Evolutionary conservation across 1,140 invertebrate species (phyloP).

Genomic region (Schlechtendalia chinensis): DNA sequence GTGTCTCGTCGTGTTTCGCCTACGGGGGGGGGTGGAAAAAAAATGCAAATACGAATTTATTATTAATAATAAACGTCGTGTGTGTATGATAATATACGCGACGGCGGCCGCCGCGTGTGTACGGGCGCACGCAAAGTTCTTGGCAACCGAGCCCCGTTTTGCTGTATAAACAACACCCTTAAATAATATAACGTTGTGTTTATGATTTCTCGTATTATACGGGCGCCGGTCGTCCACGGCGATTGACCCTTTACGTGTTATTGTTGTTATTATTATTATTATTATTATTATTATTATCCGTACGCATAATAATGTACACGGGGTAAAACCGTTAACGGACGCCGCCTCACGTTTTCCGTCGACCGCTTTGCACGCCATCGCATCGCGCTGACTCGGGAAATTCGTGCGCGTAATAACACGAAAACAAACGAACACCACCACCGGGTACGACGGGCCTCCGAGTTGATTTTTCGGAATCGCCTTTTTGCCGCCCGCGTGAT

Average conservation of each 20-base stretch:
- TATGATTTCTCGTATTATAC: slow-evolving; percentile 41
- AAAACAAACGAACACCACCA: slow-evolving; percentile 25
- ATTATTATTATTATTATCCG: too few relatives aligned
- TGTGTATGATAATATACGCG: background rate
- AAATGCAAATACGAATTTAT: background rate
- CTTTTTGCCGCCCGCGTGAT: background rate
- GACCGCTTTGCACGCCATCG: slow-evolving; percentile 28
- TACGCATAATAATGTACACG: background rate
- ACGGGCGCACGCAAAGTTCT: slow-evolving; percentile 42
- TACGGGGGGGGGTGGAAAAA: too few relatives aligned
- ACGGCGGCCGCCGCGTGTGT: too few relatives aligned
- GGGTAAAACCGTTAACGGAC: slow-evolving; percentile 15
- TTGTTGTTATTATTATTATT: too few relatives aligned
- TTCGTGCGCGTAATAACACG: slow-evolving; percentile 45
- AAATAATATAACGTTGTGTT: slow-evolving; percentile 47
- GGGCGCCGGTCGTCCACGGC: background rate
- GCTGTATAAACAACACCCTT: slow-evolving; percentile 49
- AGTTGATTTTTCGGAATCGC: slow-evolving; percentile 32
- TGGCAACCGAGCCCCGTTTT: slow-evolving; percentile 47
- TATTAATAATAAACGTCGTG: slow-evolving; percentile 26
- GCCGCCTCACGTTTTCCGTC: background rate
- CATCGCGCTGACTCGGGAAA: background rate
- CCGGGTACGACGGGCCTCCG: background rate
- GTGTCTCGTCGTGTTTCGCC: background rate
- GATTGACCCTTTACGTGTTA: slow-evolving; percentile 38